Base-by-base conservation (phyloP, 1,140 invertebrate species). In the Bombyx mandarina region DNA sequence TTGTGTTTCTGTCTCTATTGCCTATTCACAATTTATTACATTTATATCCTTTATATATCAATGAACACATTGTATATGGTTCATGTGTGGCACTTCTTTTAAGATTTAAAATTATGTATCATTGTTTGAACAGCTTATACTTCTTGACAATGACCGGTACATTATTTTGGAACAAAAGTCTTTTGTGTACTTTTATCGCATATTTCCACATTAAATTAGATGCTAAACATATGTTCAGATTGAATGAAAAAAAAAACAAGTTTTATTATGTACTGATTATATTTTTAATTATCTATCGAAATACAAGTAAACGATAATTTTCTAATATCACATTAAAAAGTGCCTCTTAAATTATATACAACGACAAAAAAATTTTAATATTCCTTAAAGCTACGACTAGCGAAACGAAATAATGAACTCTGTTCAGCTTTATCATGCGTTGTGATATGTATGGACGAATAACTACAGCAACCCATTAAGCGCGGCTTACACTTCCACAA, bases 251-350 rank as follows among this genome's bases (percentile, higher is more conserved):
- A 57, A 44, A 57, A 50, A 22, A 57, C 48, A 6, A 52, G 22
- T 49, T 55, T 54, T 45, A 63, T 43, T 18, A 18, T 18, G 12
- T 18, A 18, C 45, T 45, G 50, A 43, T 44, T 47, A 49, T 57
- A 57, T 46, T 54, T 61, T 61, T 61, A 59, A 63, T 35, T 56
- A 55, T 63, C 59, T 53, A 63, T 56, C 58, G 57, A 67, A 58
- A 64, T 56, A 56, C 50, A 65, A 61, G 46, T 26, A 48, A 51
- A 43, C 49, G 71, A 76, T 77, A 80, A 75, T 65, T 76, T 79
- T 78, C 76, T 82, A 83, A 72, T 82, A 82, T 82, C 79, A 84
- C 81, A 84, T 84, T 73, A 75, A 80, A 35, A 70, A 82, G 71
- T 81, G 77, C 74, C 61, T 53, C 60, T 71, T 79, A 75, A 63